Percentiles rank a stretch among this genome's conserved stretches.
Evolutionary conservation across 2,113 vertebrate species (phyloP).

Genomic region (Acrocephalus kingi): DNA sequence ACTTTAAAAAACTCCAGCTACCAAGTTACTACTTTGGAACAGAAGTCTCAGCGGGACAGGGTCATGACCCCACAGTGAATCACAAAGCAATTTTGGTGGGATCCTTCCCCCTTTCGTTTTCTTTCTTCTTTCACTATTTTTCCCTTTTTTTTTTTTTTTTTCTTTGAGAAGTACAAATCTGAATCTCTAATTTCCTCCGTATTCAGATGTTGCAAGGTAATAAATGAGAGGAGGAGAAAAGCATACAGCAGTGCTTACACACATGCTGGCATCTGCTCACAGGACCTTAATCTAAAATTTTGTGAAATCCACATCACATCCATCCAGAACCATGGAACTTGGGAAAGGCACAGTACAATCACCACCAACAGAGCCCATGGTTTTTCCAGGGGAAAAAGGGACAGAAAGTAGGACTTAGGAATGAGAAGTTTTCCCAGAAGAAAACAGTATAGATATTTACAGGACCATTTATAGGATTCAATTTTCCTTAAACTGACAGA

Average conservation of each 20-base stretch:
- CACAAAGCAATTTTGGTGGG: conserved; percentile 63
- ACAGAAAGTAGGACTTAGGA: background rate
- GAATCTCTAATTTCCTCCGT: conserved; percentile 57
- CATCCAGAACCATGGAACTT: background rate
- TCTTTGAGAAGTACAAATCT: conserved; percentile 14
- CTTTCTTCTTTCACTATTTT: background rate
- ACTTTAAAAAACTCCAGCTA: conserved; percentile 66
- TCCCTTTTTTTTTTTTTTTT: background rate
- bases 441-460: background rate
- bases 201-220: conserved; percentile 23
- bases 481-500: background rate
- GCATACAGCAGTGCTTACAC: background rate
- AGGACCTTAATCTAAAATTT: background rate
- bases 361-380: background rate
- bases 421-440: background rate
- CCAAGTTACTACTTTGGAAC: conserved; percentile 53
- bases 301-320: background rate
- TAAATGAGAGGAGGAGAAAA: conserved; percentile 13
- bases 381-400: background rate
- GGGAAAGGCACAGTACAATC: background rate
- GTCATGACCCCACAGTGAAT: conserved; percentile 54
- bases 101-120: conserved; percentile 26
- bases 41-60: conserved; percentile 34
- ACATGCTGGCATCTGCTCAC: background rate
- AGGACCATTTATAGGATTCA: background rate